Base-by-base conservation (phyloP, 53 echinoderm and acorn worm species). In the Stichopus horrens region DNA sequence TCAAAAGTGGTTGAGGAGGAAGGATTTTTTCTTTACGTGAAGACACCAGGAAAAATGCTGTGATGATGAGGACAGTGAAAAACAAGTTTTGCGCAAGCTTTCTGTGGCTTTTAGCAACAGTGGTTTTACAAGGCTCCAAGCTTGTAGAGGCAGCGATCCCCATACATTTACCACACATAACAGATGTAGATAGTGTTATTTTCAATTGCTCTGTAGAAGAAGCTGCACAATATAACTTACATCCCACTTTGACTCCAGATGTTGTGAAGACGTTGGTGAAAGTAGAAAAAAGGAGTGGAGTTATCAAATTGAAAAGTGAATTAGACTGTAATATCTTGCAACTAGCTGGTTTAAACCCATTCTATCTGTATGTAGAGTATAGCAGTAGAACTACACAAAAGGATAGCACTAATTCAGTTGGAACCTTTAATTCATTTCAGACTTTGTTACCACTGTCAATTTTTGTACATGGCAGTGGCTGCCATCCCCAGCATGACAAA, bases 381-480 rank as follows among this genome's bases (percentile, higher is more conserved):
- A 90, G 92, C 77, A 86, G 88, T 59, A 93, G 93, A 76, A 90
- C 90, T 88, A 92, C 77, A 73, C 65, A 37, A 55, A 57, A 66
- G 37, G 68, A 71, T 53, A 75, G 56, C 67, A 52, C 21, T n/a
- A 37, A 63, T 23, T 86, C 51, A 86, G 78, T 86, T 89, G 86
- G 21, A 86, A 73, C 5, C 23, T 74, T 21, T 83, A 74, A 75
- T 55, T 21, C 54, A 8, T 87, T 87, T 87, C 87, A 87, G 18
- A 57, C 56, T 14, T 75, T 93, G 86, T 57, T 95, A 16, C 96
- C 96, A 21, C 77, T 96, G 23, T 88, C 93, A 55, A 86, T 96
- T 76, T 90, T 92, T 85, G 90, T 95, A 52, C 96, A 96, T 90
- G 96, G 96, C 65, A 91, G 88, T 55, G 84, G 92, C 22, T 96